phyloP scores from a whole-genome alignment of 2,797 vertebrate species.

The Pseudochirops corinnae region DNA sequence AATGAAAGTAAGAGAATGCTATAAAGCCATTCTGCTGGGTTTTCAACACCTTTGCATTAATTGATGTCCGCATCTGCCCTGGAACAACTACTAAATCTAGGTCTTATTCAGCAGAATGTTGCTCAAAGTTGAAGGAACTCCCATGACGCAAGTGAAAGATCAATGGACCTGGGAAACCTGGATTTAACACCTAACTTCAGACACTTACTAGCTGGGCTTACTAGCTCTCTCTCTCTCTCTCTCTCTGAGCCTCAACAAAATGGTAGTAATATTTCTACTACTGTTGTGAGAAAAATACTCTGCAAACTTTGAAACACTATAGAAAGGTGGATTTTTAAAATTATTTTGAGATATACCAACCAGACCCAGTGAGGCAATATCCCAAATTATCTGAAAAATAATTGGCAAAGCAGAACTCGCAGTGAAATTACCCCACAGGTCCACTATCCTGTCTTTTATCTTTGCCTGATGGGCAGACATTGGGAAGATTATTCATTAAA shows the following conservation, averaged over 20 bases:
- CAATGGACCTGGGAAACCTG: not conserved
- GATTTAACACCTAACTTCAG: not conserved
- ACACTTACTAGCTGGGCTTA: too few species aligned
- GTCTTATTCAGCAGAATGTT: not conserved
- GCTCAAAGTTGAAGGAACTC: not conserved
- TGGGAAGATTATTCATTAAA: not conserved
- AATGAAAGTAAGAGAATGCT: not conserved
- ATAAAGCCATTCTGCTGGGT: not conserved
- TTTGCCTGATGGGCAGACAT: conserved; percentile 15
- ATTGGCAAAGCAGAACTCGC: not conserved
- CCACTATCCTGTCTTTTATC: not conserved
- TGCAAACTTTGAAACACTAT: not conserved
- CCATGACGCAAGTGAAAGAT: not conserved
- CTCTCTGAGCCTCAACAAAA: not conserved
- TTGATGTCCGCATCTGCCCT: not conserved
- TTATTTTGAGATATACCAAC: not conserved
- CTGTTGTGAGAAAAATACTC: not conserved
- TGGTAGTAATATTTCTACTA: not conserved
- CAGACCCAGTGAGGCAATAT: not conserved
- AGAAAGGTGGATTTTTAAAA: not conserved
- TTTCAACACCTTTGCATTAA: not conserved
- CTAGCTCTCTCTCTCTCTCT: not conserved
- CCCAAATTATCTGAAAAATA: not conserved
- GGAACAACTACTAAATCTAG: not conserved
- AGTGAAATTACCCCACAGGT: not conserved